Percentiles rank a stretch among this genome's conserved stretches.
Evolutionary conservation across 2,888 invertebrate species (phyloP).

Genomic region (Limenitis arthemis): DNA sequence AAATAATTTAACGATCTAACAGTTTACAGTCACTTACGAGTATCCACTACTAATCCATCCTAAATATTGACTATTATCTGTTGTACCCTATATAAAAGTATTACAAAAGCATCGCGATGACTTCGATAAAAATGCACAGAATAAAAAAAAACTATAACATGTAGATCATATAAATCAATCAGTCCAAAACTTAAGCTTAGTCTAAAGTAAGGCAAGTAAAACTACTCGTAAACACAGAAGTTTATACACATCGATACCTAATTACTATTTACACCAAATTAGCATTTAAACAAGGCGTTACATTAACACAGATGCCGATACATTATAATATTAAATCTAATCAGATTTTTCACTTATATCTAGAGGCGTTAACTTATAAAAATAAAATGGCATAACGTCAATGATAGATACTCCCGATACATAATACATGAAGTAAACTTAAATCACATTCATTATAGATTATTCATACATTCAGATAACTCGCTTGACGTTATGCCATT

Average conservation of each 20-base stretch:
- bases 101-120: conserved; percentile 39
- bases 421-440: too few species aligned
- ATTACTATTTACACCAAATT: conserved; percentile 42
- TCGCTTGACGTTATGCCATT: too few species aligned
- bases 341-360: conserved; percentile 33
- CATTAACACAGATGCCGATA: conserved; percentile 40
- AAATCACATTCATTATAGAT: too few species aligned
- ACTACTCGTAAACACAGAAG: conserved; percentile 35
- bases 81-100: conserved; percentile 41
- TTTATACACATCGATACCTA: conserved; percentile 30
- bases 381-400: conserved; percentile 19
- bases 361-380: conserved; percentile 16
- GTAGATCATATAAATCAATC: conserved; percentile 58
- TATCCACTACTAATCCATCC: conserved; percentile 42
- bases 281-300: conserved; percentile 40
- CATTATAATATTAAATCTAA: conserved; percentile 33
- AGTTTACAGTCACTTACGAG: conserved; percentile 9
- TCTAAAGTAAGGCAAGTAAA: conserved; percentile 58
- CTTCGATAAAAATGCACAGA: conserved; percentile 45
- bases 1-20: conserved; percentile 16
- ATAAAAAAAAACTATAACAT: conserved; percentile 43
- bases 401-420: too few species aligned
- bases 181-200: conserved; percentile 57
- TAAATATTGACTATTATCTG: conserved; percentile 44
- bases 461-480: too few species aligned